These are phyloP conservation scores for Clistopyga incitator DNA, from an alignment of 2,888 invertebrate species.

Conservation along the genomic window DNA sequence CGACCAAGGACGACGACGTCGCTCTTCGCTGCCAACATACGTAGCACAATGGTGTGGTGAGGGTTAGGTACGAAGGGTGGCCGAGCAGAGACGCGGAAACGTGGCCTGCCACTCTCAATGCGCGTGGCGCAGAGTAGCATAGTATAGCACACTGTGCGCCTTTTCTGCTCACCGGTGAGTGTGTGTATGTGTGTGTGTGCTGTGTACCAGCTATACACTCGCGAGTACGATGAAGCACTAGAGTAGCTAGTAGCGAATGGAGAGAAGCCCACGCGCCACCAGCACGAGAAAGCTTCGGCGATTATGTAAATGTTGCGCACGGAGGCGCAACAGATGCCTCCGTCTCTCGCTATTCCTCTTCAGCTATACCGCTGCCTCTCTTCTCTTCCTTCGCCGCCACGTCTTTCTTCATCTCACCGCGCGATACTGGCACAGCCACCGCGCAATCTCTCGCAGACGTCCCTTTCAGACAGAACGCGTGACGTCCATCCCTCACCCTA, in stretches of 20 bases:
- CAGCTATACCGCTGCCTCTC: slow-evolving; percentile 58
- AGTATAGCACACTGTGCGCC: slow-evolving; percentile 31
- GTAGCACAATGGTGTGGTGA: slow-evolving; percentile 46
- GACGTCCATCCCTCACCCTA: slow-evolving; percentile 35
- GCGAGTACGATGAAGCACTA: slow-evolving; percentile 21
- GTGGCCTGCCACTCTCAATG: slow-evolving; percentile 67
- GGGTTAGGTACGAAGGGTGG: slow-evolving; percentile 37
- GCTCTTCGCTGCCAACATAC: slow-evolving; percentile 54
- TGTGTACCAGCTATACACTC: slow-evolving; percentile 11
- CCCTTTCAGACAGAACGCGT: slow-evolving; percentile 46
- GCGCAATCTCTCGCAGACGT: slow-evolving; percentile 45
- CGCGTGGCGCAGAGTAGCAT: slow-evolving; percentile 51
- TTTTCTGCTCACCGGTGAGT: slow-evolving; percentile 43
- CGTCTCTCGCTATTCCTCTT: slow-evolving; percentile 60
- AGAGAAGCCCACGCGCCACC: slow-evolving; percentile 47
- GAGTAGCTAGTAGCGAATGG: slow-evolving; percentile 41
- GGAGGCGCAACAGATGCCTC: slow-evolving; percentile 83
- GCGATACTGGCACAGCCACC: slow-evolving; percentile 46
- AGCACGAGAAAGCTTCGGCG: slow-evolving; percentile 73
- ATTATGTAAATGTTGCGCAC: slow-evolving; percentile 83
- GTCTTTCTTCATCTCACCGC: slow-evolving; percentile 67
- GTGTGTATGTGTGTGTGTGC: too few relatives aligned
- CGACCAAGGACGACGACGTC: slow-evolving; percentile 53
- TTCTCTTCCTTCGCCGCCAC: slow-evolving; percentile 68
- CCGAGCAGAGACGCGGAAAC: slow-evolving; percentile 63